These are phyloP conservation scores for Cliona cf. orientalis DNA, from an alignment of 37 sponge, comb jelly and placozoan genomes.

Conservation along the genomic window DNA sequence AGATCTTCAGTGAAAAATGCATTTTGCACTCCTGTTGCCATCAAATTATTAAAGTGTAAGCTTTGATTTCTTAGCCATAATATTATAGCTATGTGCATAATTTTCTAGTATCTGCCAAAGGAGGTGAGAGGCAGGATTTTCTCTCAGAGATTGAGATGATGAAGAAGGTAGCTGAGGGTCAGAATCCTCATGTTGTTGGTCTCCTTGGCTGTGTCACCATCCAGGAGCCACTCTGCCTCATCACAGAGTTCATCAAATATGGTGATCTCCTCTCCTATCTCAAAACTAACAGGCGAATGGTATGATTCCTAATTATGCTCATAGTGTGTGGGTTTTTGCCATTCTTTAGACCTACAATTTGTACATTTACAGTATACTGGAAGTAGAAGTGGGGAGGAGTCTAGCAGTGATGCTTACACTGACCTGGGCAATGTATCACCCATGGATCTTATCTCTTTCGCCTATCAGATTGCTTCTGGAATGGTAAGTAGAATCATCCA, in stretches of 20 bases:
- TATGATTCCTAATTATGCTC: too few species aligned
- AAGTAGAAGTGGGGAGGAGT: too few species aligned
- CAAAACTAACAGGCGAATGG: slow-evolving; percentile 32
- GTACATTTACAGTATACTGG: not conserved
- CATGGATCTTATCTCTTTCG: slow-evolving; percentile 52
- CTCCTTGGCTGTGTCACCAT: slow-evolving; percentile 75
- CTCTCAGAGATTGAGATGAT: slow-evolving; percentile 76
- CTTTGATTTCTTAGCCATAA: too few species aligned
- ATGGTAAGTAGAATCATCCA: slow-evolving; percentile 75
- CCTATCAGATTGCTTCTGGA: slow-evolving; percentile 77
- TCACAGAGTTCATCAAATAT: slow-evolving; percentile 65
- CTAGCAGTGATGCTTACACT: slow-evolving; percentile 13
- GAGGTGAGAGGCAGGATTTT: slow-evolving; percentile 43
- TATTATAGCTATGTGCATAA: too few species aligned
- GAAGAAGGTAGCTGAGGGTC: slow-evolving; percentile 65
- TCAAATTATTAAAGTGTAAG: slow-evolving; percentile 64
- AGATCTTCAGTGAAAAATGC: slow-evolving; percentile 28
- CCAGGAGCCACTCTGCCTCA: slow-evolving; percentile 64
- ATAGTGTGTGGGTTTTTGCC: too few species aligned
- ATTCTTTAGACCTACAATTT: not conserved
- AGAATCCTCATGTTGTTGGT: slow-evolving; percentile 59
- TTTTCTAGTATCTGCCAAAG: slow-evolving; percentile 21
- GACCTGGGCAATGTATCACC: slow-evolving; percentile 37
- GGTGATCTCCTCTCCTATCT: slow-evolving; percentile 67
- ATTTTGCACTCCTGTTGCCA: slow-evolving; percentile 38